Evolutionary conservation across 2,888 invertebrate genomes (phyloP), one percentile per base, ranked within the genome.

Genomic region (Bimastos eiseni): DNA sequence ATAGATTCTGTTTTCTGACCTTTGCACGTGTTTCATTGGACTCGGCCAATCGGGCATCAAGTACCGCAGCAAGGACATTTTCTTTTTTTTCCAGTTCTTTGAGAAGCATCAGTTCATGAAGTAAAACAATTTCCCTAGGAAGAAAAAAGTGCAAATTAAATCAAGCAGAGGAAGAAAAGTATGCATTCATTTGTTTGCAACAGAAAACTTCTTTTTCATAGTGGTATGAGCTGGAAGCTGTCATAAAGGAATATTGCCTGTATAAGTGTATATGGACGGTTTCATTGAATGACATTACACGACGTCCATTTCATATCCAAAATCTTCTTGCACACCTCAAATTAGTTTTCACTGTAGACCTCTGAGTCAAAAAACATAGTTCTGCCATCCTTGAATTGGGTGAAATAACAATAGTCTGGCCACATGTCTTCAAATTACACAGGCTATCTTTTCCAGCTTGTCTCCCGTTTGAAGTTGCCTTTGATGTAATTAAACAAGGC

Each of bases 41-140:
- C 92, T 95, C 95, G 90, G 94, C 93, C 86, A 94, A 93, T 92
- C 95, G 95, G 90, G 90, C 92, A 21, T 93, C 93, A 37, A 95
- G 93, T 93, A 94, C 95, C 24, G 93, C 93, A 24, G 94, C 94
- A 83, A 95, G 92, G 4, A 94, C 93, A 90, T 95, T 94, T 92
- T 95, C 95, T 83, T 94, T 92, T 92, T 95, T 95, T 93, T 95
- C 95, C 93, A 94, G 95, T 91, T 95, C 95, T 92, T 94, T 95
- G 92, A 95, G 92, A 89, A 95, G 92, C n/a, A 94, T 93, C 90
- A 95, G 92, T 92, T 95, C 95, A 92, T 95, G 95, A 93, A 94
- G 95, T 92, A 95, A 93, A 11, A 95, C 95, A 90, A 95, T 94
- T 91, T 94, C 94, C 92, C 95, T 94, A 38, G 94, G 92, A 90